These are phyloP conservation scores for Antheraea mylitta DNA, from an alignment of 1,140 invertebrate genomes.

Conservation along the genomic window DNA sequence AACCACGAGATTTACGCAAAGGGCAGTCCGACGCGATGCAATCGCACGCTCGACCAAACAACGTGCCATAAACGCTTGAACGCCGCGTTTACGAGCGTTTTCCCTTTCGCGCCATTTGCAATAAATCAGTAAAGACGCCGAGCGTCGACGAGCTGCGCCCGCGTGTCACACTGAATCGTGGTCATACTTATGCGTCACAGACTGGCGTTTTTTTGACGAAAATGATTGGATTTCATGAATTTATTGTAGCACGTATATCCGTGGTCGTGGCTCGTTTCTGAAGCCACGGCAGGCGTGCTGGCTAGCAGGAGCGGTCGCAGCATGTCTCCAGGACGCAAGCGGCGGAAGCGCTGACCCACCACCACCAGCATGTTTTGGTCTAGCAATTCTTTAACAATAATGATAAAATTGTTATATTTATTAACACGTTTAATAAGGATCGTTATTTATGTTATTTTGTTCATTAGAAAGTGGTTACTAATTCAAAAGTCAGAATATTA, in stretches of 20 bases:
- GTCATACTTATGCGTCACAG: slow-evolving; percentile 23
- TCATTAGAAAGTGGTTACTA: too few relatives aligned
- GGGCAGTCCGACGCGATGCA: slow-evolving; percentile 43
- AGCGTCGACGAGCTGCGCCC: slow-evolving; percentile 53
- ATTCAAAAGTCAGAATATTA: too few relatives aligned
- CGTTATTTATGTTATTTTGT: too few relatives aligned
- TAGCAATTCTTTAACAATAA: too few relatives aligned
- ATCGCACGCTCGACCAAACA: slow-evolving; percentile 53
- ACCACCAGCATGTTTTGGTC: background rate
- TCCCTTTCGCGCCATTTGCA: slow-evolving; percentile 76
- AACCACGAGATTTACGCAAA: slow-evolving; percentile 37
- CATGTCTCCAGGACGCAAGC: slow-evolving; percentile 13
- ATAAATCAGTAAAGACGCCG: slow-evolving; percentile 66
- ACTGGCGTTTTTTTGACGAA: slow-evolving; percentile 24
- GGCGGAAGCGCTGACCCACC: slow-evolving; percentile 13
- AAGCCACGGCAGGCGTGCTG: slow-evolving; percentile 47
- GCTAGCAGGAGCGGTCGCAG: slow-evolving; percentile 41
- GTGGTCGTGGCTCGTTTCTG: slow-evolving; percentile 36
- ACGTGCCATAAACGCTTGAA: slow-evolving; percentile 55
- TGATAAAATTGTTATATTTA: too few relatives aligned
- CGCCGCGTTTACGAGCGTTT: slow-evolving; percentile 66
- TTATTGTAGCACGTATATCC: slow-evolving; percentile 6
- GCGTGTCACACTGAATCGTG: slow-evolving; percentile 39
- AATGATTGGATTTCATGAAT: too few relatives aligned
- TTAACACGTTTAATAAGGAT: too few relatives aligned